These are phyloP conservation scores for Pygocentrus nattereri DNA, from an alignment of 2,797 vertebrate species.

Conservation along the genomic window DNA sequence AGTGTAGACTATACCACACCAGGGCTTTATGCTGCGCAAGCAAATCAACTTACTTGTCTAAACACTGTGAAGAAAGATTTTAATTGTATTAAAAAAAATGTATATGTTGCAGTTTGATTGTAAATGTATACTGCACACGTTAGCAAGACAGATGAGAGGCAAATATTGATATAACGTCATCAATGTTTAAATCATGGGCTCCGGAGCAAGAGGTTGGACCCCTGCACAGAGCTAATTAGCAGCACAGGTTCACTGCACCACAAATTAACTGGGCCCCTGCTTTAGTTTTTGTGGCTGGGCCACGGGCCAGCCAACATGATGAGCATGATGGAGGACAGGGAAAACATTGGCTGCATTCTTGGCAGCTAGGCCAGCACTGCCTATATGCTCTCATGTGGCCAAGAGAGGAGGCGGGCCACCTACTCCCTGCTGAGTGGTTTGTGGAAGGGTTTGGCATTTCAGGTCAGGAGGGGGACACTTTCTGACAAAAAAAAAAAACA, in stretches of 20 bases:
- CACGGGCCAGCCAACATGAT: conserved; percentile 53
- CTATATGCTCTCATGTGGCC: neutral
- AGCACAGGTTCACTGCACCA: conserved; percentile 36
- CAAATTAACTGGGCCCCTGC: conserved; percentile 37
- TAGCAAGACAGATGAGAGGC: neutral
- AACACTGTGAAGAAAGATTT: neutral
- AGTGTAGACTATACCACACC: neutral
- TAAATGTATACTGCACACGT: neutral
- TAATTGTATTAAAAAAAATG: too few species aligned
- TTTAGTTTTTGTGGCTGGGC: conserved; percentile 46
- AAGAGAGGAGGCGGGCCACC: neutral
- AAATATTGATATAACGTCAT: conserved; percentile 17
- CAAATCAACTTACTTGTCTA: neutral
- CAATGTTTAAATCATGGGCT: conserved; percentile 19
- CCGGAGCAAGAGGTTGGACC: neutral
- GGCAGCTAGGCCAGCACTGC: conserved; percentile 22
- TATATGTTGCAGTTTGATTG: neutral
- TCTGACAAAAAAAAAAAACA: too few species aligned
- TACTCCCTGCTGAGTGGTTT: neutral
- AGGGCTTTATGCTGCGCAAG: neutral
- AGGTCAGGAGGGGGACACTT: neutral
- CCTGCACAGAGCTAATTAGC: conserved; percentile 35
- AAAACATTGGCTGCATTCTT: conserved; percentile 57
- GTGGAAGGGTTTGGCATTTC: neutral
- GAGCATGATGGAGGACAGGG: conserved; percentile 48